Conservation (phyloP, 2,797 vertebrate species). For the Aldrovandia affinis region DNA sequence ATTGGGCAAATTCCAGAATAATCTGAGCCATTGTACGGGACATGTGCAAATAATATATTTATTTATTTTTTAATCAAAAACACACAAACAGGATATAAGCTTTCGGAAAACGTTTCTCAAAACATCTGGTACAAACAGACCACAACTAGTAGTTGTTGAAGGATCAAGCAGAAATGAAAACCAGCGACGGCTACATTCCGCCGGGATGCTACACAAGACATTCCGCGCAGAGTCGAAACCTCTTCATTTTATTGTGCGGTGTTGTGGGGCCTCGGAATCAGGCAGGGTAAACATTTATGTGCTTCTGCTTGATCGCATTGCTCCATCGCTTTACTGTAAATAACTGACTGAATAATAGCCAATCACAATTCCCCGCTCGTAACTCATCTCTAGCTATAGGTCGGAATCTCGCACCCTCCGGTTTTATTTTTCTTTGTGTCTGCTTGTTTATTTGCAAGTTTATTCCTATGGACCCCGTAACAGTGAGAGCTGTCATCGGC, state of each 20-base stretch:
- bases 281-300: not conserved
- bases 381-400: slow-evolving; percentile 12
- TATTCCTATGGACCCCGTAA: not conserved
- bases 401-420: slow-evolving; percentile 6
- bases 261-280: not conserved
- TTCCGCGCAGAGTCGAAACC: not conserved
- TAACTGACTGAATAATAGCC: not conserved
- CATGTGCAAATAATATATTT: slow-evolving; percentile 51
- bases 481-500: not conserved
- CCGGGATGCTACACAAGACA: not conserved
- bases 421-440: not conserved
- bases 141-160: slow-evolving; percentile 48
- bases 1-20: slow-evolving; percentile 44
- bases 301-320: slow-evolving; percentile 15
- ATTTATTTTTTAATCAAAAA: slow-evolving; percentile 56
- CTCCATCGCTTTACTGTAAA: not conserved
- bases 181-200: slow-evolving; percentile 30
- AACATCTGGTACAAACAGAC: slow-evolving; percentile 51
- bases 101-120: slow-evolving; percentile 46
- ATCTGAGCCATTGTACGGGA: slow-evolving; percentile 40
- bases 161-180: slow-evolving; percentile 44
- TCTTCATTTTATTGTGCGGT: not conserved
- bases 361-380: not conserved
- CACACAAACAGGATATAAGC: slow-evolving; percentile 53
- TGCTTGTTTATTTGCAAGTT: not conserved